Conservation (phyloP, 2,888 invertebrate species). For the Acrobasis consociella region DNA sequence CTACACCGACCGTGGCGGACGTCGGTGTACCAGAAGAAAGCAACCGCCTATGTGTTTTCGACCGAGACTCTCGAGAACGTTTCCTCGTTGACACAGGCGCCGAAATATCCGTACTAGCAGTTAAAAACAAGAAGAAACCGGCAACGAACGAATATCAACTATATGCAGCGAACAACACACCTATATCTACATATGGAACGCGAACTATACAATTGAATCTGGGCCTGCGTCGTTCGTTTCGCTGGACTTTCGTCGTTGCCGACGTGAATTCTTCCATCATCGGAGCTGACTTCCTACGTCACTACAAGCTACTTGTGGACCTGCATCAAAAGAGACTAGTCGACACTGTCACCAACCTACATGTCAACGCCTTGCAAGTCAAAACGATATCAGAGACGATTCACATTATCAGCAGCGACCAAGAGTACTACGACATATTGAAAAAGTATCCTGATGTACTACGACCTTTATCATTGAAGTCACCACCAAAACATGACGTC, state of each 20-base stretch:
- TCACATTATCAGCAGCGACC: background rate
- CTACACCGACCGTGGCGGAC: conserved; percentile 30
- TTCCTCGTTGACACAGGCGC: conserved; percentile 32
- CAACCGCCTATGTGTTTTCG: conserved; percentile 31
- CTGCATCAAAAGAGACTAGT: conserved; percentile 15
- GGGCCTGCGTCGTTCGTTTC: conserved; percentile 32
- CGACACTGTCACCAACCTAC: background rate
- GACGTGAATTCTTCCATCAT: conserved; percentile 29
- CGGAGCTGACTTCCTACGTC: conserved; percentile 26
- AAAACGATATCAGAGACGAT: background rate
- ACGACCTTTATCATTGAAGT: background rate
- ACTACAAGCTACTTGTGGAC: conserved; percentile 24
- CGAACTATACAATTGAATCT: conserved; percentile 27
- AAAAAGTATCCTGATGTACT: background rate
- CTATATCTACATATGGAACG: conserved; percentile 30
- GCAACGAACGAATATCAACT: conserved; percentile 20
- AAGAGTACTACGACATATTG: background rate
- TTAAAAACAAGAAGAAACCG: conserved; percentile 10
- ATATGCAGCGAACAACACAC: conserved; percentile 31
- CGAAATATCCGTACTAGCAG: conserved; percentile 28
- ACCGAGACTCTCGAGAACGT: conserved; percentile 25
- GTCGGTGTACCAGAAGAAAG: conserved; percentile 23
- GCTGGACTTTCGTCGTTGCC: conserved; percentile 34
- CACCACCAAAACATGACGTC: background rate
- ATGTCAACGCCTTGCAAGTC: background rate